Percentiles rank a stretch among this genome's conserved stretches.
Evolutionary conservation across 2,113 vertebrate genomes (phyloP).

Genomic region (Onychostruthus taczanowskii): DNA sequence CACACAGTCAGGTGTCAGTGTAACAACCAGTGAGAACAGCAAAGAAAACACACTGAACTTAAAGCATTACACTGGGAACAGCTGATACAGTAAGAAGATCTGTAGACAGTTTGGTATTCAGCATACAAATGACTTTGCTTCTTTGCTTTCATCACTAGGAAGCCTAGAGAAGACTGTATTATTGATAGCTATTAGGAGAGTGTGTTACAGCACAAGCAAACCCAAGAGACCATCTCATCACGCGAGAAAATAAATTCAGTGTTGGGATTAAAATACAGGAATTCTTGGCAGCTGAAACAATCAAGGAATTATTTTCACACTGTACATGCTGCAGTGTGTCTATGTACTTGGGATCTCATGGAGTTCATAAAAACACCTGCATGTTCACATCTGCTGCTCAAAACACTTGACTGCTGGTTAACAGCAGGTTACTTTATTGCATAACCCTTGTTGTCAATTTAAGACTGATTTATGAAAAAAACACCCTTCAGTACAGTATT

Average conservation of each 20-base stretch:
- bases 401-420: background rate
- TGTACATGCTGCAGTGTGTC: background rate
- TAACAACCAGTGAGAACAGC: background rate
- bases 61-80: background rate
- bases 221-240: background rate
- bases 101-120: background rate
- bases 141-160: background rate
- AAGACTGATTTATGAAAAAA: background rate
- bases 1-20: background rate
- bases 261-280: background rate
- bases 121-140: background rate
- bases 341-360: background rate
- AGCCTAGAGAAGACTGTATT: background rate
- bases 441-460: background rate
- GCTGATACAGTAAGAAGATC: background rate
- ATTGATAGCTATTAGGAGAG: background rate
- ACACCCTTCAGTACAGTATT: background rate
- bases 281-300: background rate
- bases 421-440: conserved; percentile 2
- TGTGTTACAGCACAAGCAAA: background rate
- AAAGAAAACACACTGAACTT: background rate
- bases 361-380: background rate
- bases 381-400: background rate
- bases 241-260: background rate
- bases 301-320: background rate